phyloP scores from a whole-genome alignment of 2,113 vertebrate species.

The Campylomormyrus tamandua region DNA sequence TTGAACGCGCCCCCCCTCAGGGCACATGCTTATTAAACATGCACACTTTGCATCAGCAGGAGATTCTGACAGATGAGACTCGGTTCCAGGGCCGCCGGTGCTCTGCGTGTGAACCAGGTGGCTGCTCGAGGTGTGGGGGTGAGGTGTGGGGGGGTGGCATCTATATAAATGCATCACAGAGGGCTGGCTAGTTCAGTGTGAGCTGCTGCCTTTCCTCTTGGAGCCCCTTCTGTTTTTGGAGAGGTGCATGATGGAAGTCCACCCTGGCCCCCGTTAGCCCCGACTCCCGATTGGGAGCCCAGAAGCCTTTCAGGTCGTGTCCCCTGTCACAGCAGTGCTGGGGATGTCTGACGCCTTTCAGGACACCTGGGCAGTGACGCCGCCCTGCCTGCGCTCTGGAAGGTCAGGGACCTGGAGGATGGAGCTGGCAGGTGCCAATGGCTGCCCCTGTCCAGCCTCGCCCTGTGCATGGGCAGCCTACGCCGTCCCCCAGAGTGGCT shows the following conservation, averaged over 20 bases:
- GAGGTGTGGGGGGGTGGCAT: not conserved
- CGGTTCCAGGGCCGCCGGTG: not conserved
- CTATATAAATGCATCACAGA: not conserved
- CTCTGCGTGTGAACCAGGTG: not conserved
- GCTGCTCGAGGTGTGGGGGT: not conserved
- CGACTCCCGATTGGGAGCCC: not conserved
- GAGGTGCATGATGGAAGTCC: slow-evolving; percentile 2
- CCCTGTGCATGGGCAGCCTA: not conserved
- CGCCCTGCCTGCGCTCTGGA: not conserved
- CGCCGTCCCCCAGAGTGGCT: not conserved
- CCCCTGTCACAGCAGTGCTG: not conserved
- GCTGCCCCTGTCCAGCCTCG: not conserved
- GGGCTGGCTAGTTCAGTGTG: not conserved
- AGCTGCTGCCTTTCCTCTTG: not conserved
- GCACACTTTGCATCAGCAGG: not conserved
- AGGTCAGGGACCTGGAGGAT: not conserved
- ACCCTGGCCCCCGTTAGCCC: not conserved
- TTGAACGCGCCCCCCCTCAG: not conserved
- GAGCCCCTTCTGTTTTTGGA: not conserved
- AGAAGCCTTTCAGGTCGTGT: not conserved
- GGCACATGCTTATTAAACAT: not conserved
- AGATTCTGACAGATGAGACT: not conserved
- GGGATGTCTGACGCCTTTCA: not conserved
- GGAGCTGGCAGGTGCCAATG: not conserved
- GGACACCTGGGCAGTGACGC: not conserved